Conservation (phyloP, 2,888 invertebrate species). For the Drosophila ezoana region DNA sequence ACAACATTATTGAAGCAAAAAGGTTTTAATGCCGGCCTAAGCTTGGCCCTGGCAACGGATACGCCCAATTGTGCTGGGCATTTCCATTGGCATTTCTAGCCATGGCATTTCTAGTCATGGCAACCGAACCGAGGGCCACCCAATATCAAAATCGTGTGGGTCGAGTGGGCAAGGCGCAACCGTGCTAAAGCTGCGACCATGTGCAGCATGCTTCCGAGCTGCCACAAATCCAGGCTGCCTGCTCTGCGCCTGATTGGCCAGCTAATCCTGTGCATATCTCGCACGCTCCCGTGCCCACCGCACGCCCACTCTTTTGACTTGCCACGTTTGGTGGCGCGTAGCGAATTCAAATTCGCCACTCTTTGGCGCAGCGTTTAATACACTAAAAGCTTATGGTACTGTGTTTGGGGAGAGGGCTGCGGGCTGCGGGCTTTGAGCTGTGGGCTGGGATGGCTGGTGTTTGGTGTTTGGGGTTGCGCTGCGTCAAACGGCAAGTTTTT, state of each 20-base stretch:
- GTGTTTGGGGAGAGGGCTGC: too few relatives aligned
- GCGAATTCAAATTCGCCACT: slow-evolving; percentile 52
- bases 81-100: slow-evolving; percentile 58
- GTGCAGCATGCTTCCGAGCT: slow-evolving; percentile 22
- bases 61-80: slow-evolving; percentile 22
- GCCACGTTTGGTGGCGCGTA: slow-evolving; percentile 12
- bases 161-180: not conserved
- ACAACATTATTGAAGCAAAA: slow-evolving; percentile 60
- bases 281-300: not conserved
- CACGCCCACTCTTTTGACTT: not conserved
- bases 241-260: slow-evolving; percentile 65
- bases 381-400: slow-evolving; percentile 40
- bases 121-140: slow-evolving; percentile 39
- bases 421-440: not conserved
- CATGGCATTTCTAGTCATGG: slow-evolving; percentile 75
- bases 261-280: slow-evolving; percentile 64
- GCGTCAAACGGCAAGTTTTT: slow-evolving; percentile 3
- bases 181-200: slow-evolving; percentile 28
- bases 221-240: slow-evolving; percentile 64
- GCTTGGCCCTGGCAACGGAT: slow-evolving; percentile 49
- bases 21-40: slow-evolving; percentile 75
- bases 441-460: not conserved
- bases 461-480: not conserved
- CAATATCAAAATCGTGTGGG: not conserved
- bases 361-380: slow-evolving; percentile 55